Evolutionary conservation across 1,140 invertebrate genomes (phyloP), one percentile per base, ranked within the genome.

Genomic region (Psix sp.): DNA sequence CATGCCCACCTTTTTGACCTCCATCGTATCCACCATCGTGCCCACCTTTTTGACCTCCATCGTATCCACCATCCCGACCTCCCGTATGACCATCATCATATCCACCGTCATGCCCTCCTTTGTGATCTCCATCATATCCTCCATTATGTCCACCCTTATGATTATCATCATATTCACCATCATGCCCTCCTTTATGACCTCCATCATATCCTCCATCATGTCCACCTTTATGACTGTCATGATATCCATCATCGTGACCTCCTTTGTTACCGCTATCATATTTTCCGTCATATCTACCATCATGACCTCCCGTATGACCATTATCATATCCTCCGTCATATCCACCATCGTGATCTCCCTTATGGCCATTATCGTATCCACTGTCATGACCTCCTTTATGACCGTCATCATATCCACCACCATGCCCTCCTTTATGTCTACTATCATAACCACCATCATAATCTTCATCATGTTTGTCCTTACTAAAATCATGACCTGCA

Each of bases 271-370:
- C 54, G 0, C 9, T 31, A 18, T 31, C 35, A 52, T 21, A 20
- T 39, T 17, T 33, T 60, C 35, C 33, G n/a, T 9, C n/a, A 42
- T 65, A 18, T 18, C 42, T 40, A 21, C 14, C 43, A 20, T 9
- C 20, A 38, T 57, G 11, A 16, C 16, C 33, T 2, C 14, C 43
- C 3, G 10, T 17, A 40, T 48, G 18, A 18, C 29, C 42, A 13
- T 31, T 14, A 49, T 49, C 48, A 38, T 74, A 35, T 43, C 21
- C 40, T 15, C 42, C 21, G 42, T 63, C 16, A 42, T 46, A 13
- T 45, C 42, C 67, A 65, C 24, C 26, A 14, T 36, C 52, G 39
- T n/a, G 36, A 20, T 14, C 36, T 4, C 16, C 14, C 17, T 45
- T 43, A 15, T 49, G 35, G 20, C 39, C 18, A n/a, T 10, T 24